These are phyloP conservation scores for Porites lobata DNA, from an alignment of 92 coral and sea anemone species.

Conservation along the genomic window DNA sequence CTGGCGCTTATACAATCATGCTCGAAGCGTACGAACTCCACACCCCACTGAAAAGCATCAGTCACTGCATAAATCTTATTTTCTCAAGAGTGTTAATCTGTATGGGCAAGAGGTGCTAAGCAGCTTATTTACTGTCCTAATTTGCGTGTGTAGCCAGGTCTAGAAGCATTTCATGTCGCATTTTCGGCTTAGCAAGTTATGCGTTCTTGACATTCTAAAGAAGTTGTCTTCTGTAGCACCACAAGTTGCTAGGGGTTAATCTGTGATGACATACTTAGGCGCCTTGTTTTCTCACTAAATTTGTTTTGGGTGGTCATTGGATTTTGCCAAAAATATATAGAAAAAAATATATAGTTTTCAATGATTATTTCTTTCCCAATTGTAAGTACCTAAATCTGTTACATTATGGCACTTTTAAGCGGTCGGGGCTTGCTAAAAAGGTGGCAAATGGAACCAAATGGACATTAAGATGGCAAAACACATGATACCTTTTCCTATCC, in stretches of 20 bases:
- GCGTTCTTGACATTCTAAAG: slow-evolving; percentile 15
- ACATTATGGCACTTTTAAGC: no score
- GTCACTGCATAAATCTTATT: background rate
- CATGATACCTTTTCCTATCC: background rate
- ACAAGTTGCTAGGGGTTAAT: slow-evolving; percentile 43
- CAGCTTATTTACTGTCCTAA: slow-evolving; percentile 10
- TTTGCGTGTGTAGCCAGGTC: slow-evolving; percentile 18
- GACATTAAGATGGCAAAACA: background rate
- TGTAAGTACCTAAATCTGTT: no score
- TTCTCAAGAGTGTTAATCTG: slow-evolving; percentile 17
- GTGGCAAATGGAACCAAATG: slow-evolving; percentile 12
- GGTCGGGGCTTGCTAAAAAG: background rate
- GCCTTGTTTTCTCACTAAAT: slow-evolving; percentile 41
- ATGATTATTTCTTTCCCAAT: no score
- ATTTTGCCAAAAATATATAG: background rate
- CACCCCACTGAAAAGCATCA: background rate
- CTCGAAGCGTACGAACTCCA: background rate
- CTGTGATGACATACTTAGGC: slow-evolving; percentile 47
- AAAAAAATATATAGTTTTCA: background rate
- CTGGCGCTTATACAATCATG: background rate
- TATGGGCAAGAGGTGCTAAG: slow-evolving; percentile 12
- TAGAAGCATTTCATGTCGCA: slow-evolving; percentile 1
- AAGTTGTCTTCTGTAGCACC: slow-evolving; percentile 48
- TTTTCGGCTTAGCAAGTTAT: slow-evolving; percentile 19
- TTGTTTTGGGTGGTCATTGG: slow-evolving; percentile 29